Evolutionary conservation across 2,888 invertebrate genomes (phyloP).

Genomic region (Hydrotaea diabolus): DNA sequence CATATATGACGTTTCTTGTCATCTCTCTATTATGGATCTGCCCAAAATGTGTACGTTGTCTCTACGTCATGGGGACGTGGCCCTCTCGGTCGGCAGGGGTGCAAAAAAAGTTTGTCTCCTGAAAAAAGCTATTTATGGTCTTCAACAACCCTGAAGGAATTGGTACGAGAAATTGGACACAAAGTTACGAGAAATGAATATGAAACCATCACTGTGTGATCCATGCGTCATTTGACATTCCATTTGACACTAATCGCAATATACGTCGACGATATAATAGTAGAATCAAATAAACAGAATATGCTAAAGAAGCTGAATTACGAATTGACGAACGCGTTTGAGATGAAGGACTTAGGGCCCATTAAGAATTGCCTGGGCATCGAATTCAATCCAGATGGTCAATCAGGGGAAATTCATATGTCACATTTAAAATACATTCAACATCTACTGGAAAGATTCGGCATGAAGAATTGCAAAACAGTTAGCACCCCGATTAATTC

Average conservation of each 20-base stretch:
- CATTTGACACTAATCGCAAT: constrained; percentile 38
- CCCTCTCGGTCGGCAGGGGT: too few species aligned
- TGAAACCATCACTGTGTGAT: constrained; percentile 61
- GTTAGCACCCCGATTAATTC: constrained; percentile 60
- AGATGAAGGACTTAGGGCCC: constrained; percentile 44
- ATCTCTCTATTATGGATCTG: too few species aligned
- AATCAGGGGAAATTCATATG: constrained; percentile 26
- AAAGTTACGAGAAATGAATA: constrained; percentile 62
- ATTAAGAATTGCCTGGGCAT: constrained; percentile 45
- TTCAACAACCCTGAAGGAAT: constrained; percentile 63
- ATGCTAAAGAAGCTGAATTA: constrained; percentile 42
- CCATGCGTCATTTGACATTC: constrained; percentile 58
- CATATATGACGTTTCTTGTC: too few species aligned
- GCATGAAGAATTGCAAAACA: constrained; percentile 45
- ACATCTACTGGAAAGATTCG: constrained; percentile 17
- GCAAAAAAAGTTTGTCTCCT: constrained; percentile 58
- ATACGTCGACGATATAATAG: constrained; percentile 61
- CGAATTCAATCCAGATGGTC: constrained; percentile 29
- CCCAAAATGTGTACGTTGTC: too few species aligned
- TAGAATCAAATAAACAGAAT: constrained; percentile 50
- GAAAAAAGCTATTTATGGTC: constrained; percentile 65
- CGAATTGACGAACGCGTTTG: constrained; percentile 47
- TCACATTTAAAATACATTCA: constrained; percentile 22
- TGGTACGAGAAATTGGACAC: constrained; percentile 23
- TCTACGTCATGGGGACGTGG: too few species aligned